A percentile compares a stretch with the other conserved stretches of the same genome.
These are phyloP conservation scores for Corvus moneduloides DNA, from an alignment of 2,113 vertebrate genomes.

Conservation along the genomic window DNA sequence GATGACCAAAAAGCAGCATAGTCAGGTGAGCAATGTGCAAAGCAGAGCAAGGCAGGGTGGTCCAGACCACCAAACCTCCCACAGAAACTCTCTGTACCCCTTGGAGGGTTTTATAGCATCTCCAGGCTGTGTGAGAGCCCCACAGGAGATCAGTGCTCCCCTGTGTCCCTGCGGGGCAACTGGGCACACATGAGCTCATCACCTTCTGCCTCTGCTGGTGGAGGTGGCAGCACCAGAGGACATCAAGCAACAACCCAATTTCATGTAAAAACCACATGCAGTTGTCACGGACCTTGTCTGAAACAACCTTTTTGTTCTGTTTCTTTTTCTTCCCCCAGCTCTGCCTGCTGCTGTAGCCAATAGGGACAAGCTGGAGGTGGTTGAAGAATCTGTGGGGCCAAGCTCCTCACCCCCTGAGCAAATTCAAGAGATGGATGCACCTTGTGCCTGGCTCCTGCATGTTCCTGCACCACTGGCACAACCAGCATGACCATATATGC, in stretches of 20 bases:
- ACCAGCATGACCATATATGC: fast-evolving
- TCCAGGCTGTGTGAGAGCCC: background rate
- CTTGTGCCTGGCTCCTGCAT: background rate
- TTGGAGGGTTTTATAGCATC: background rate
- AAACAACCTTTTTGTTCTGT: background rate
- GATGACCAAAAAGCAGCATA: background rate
- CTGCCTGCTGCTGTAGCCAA: background rate
- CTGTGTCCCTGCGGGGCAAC: background rate
- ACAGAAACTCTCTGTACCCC: background rate
- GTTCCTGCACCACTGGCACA: background rate
- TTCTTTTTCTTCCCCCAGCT: background rate
- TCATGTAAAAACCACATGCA: fast-evolving
- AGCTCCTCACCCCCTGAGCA: fast-evolving
- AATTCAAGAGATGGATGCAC: background rate
- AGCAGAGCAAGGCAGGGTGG: background rate
- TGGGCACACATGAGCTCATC: background rate
- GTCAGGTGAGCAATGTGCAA: fast-evolving
- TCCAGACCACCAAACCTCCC: background rate
- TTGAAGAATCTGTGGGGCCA: background rate
- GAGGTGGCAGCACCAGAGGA: background rate
- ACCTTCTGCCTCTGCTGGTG: background rate
- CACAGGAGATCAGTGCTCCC: background rate
- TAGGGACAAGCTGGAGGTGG: background rate
- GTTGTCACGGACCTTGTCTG: background rate
- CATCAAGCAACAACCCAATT: background rate